phyloP scores from a whole-genome alignment of 2,113 vertebrate species.

The Candoia aspera region DNA sequence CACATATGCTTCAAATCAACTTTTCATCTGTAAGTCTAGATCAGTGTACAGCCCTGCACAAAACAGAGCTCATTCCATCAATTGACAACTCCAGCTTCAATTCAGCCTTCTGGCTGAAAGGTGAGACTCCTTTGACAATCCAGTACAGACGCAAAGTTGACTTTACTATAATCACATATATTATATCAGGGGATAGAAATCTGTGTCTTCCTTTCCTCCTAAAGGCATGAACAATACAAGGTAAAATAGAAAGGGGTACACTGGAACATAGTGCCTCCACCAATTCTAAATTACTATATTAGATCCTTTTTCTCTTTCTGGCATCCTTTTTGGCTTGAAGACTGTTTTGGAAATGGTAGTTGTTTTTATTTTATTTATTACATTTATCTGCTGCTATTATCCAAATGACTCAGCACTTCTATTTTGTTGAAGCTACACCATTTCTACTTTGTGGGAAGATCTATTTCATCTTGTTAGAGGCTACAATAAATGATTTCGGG shows the following conservation, averaged over 20 bases:
- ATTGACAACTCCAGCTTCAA: neutral
- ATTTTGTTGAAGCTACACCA: neutral
- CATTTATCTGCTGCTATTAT: neutral
- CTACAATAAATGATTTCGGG: neutral
- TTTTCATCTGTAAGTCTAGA: neutral
- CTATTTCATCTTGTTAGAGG: neutral
- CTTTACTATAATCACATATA: neutral
- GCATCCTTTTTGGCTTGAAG: neutral
- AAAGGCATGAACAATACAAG: neutral
- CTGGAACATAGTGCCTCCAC: neutral
- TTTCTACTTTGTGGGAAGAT: neutral
- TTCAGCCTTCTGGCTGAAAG: neutral
- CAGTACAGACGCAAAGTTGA: neutral
- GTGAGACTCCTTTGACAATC: neutral
- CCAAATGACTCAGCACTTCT: neutral
- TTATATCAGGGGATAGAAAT: neutral
- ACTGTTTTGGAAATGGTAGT: neutral
- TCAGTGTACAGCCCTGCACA: neutral
- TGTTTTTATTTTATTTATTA: neutral
- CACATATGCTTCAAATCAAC: neutral
- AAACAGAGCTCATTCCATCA: neutral
- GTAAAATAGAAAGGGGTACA: neutral
- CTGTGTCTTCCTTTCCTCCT: neutral
- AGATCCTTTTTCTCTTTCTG: neutral
- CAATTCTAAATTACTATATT: neutral